Percentiles rank a stretch among this genome's conserved stretches.
phyloP scores from a whole-genome alignment of 2,888 invertebrate genomes.

The Mallateleia sp. region DNA sequence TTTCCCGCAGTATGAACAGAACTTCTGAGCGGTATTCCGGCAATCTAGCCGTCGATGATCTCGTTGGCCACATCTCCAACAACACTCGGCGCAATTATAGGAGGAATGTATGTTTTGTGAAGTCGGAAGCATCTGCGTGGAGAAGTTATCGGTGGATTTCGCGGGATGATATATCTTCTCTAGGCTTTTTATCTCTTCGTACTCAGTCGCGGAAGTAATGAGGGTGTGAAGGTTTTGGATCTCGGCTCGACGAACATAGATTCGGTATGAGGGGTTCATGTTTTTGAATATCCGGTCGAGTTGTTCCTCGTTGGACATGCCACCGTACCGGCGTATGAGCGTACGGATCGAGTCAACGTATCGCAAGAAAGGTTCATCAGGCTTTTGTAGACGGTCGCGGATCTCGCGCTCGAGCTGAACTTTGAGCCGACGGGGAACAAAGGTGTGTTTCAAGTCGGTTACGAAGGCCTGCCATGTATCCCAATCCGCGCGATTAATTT shows the following conservation, averaged over 20 bases:
- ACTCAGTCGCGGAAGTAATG: no score
- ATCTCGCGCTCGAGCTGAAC: constrained; percentile 1
- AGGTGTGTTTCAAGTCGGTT: neutral
- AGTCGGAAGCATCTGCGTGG: no score
- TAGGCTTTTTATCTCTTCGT: no score
- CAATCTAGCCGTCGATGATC: neutral
- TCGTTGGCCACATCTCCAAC: constrained; percentile 35
- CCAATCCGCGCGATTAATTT: no score
- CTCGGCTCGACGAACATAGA: no score
- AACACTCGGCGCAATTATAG: constrained; percentile 7
- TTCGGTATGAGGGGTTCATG: no score
- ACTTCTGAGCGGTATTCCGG: neutral
- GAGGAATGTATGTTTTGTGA: no score
- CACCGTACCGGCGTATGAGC: constrained; percentile 17
- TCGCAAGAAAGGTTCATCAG: neutral
- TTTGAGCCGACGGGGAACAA: neutral
- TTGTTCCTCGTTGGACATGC: neutral
- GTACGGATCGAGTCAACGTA: neutral
- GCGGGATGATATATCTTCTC: no score
- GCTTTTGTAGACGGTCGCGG: neutral
- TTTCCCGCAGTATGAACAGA: constrained; percentile 33
- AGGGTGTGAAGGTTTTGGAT: no score
- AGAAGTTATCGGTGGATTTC: no score
- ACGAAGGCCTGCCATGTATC: neutral
- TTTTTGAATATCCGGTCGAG: constrained; percentile 4